These are phyloP conservation scores for Orthosia cruda DNA, from an alignment of 2,888 invertebrate species.

Conservation along the genomic window DNA sequence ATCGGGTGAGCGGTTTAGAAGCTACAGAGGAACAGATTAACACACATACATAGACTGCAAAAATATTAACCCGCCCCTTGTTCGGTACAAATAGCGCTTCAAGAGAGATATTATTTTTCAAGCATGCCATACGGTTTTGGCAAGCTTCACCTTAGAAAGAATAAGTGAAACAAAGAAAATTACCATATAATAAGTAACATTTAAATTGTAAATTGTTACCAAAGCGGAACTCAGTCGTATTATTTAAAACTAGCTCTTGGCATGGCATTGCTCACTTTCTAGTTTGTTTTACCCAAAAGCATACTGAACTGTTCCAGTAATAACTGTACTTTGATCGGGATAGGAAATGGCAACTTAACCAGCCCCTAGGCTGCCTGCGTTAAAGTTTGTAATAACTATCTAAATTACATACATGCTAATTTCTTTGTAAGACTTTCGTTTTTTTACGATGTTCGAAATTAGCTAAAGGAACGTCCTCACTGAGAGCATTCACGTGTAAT, in stretches of 20 bases:
- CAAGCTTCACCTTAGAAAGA: background rate
- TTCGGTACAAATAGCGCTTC: background rate
- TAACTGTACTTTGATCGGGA: slow-evolving; percentile 3
- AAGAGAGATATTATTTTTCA: background rate
- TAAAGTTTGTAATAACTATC: background rate
- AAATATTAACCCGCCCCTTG: background rate
- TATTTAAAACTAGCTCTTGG: slow-evolving; percentile 5
- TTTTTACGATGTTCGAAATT: background rate
- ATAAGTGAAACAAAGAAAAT: slow-evolving; percentile 12
- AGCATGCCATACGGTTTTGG: background rate
- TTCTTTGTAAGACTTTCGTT: background rate
- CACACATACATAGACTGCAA: background rate
- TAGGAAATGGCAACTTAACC: background rate
- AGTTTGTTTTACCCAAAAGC: background rate
- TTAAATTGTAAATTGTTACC: background rate
- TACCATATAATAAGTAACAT: background rate
- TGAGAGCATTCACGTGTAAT: too few species aligned
- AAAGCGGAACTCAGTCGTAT: background rate
- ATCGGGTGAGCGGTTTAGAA: background rate
- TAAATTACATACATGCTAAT: background rate
- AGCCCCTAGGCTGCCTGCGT: too few species aligned
- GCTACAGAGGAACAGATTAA: background rate
- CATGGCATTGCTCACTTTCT: background rate
- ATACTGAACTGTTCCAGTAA: slow-evolving; percentile 4
- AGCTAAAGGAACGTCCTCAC: too few species aligned